Base-by-base conservation (phyloP, 2,113 vertebrate species). In the Hyperopisus bebe region DNA sequence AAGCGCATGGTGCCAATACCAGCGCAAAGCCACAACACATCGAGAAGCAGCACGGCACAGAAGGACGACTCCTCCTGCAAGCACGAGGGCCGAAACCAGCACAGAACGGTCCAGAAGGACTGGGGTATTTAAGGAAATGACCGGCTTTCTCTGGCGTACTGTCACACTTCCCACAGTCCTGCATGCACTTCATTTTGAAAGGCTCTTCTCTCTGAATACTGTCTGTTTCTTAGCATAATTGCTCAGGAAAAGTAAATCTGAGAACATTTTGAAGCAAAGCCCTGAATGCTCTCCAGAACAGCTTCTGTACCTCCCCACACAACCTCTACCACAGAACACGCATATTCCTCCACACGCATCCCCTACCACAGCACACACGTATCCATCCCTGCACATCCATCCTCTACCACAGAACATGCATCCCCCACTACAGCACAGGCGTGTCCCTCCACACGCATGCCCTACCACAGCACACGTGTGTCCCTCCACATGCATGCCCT, bases 1-100 rank as follows among this genome's bases (percentile, higher is more conserved):
- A 51, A 74, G 66, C 91, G 90, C 89, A 88, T 89, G 89, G 85
- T 92, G 89, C 91, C 92, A 93, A 91, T 90, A 92, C 90, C 86
- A 90, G 66, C 90, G 87, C 58, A 27, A 35, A 50, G 85, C 47
- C 91, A 39, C 53, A 88, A 13, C 90, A n/a, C 80, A 89, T 89
- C 84, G 47, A 53, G 50, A 13, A 1, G 3, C 44, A 82, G 90
- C 83, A 88, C 50, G 88, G 44, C 47, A 85, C 17, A 92, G 17
- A 90, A 47, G 58, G 90, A 15, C 77, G 88, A 51, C 66, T 90
- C 5, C 82, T 87, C 66, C 35, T 84, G 47, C 89, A 70, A 48
- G 82, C 48, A 89, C 53, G 89, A 62, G 90, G 48, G 77, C 1
- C 13, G 31, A 24, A 53, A 17, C 8, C 15, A 51, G 48, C 48